phyloP scores from a whole-genome alignment of 2,797 vertebrate genomes.

The Sciurus carolinensis region DNA sequence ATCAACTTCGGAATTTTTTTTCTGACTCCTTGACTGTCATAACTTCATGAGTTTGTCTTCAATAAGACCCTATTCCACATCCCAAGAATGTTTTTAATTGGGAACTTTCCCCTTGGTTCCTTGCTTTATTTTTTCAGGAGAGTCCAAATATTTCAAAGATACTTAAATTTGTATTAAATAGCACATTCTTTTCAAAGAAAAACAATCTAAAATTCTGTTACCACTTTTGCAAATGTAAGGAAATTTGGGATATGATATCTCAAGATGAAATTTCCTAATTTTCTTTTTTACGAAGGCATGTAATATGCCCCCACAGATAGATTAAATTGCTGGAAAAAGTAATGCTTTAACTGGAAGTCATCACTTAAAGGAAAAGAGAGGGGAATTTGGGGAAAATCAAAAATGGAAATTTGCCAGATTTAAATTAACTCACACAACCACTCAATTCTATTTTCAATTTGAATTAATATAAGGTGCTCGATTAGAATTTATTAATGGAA shows the following conservation, averaged over 20 bases:
- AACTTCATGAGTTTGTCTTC: not conserved
- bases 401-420: slow-evolving; percentile 16
- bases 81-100: not conserved
- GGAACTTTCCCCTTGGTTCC: not conserved
- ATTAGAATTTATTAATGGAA: slow-evolving; percentile 12
- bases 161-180: slow-evolving; percentile 18
- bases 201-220: not conserved
- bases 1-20: not conserved
- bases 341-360: not conserved
- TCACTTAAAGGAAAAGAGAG: not conserved
- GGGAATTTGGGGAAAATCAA: slow-evolving; percentile 6
- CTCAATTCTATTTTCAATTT: not conserved
- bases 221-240: slow-evolving; percentile 20
- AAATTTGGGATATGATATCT: slow-evolving; percentile 7
- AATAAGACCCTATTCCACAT: not conserved
- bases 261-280: not conserved
- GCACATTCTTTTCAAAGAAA: not conserved
- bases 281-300: slow-evolving; percentile 12
- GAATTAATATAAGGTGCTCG: not conserved
- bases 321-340: not conserved
- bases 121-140: slow-evolving; percentile 16
- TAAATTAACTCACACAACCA: slow-evolving; percentile 7
- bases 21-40: not conserved
- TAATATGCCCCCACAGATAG: not conserved
- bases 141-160: slow-evolving; percentile 10